These are phyloP conservation scores for Nomada goodeniana DNA, from an alignment of 2,888 invertebrate species.

Conservation along the genomic window DNA sequence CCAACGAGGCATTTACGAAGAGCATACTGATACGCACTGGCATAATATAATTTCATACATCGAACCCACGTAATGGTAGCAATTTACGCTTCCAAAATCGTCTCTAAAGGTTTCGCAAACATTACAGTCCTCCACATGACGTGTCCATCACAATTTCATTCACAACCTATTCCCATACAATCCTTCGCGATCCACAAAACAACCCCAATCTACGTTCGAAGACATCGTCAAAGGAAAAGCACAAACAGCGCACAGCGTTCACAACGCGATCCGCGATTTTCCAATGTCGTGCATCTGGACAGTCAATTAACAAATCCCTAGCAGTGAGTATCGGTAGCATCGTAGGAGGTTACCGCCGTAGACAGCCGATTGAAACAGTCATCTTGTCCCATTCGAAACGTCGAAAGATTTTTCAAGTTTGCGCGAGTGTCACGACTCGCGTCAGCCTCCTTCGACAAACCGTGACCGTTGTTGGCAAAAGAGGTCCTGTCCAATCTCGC, in stretches of 20 bases:
- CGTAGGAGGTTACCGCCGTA: neutral
- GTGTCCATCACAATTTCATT: neutral
- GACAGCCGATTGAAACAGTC: constrained; percentile 15
- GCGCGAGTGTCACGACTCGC: neutral
- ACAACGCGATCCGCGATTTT: neutral
- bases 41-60: neutral
- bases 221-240: neutral
- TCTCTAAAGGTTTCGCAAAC: neutral
- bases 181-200: neutral
- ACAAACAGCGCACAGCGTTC: neutral
- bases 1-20: constrained; percentile 11
- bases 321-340: neutral
- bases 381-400: neutral
- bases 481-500: constrained; percentile 11
- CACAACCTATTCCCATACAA: neutral
- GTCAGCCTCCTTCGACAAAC: neutral
- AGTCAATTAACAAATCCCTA: neutral
- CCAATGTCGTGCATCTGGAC: neutral
- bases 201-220: neutral
- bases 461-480: constrained; percentile 4
- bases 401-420: constrained; percentile 2
- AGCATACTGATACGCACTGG: neutral
- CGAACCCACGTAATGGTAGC: neutral
- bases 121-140: neutral
- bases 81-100: neutral